Percentiles rank a stretch among this genome's conserved stretches.
phyloP scores from a whole-genome alignment of 2,888 invertebrate species.

The Lycaena phlaeas region DNA sequence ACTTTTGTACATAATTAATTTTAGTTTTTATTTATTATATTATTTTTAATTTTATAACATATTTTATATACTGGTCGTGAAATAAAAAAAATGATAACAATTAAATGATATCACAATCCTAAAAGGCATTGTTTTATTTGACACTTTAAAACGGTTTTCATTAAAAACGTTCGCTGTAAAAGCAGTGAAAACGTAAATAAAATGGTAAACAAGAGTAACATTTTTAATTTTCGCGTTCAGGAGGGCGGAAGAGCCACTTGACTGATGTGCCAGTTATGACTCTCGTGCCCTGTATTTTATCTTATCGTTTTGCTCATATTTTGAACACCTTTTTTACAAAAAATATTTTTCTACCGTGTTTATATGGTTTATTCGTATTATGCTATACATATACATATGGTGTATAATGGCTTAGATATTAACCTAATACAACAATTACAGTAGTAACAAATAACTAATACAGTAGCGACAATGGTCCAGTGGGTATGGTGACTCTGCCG shows the following conservation, averaged over 20 bases:
- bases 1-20: too few species aligned
- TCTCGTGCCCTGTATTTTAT: neutral
- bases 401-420: neutral
- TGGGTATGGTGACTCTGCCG: too few species aligned
- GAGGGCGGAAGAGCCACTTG: slow-evolving; percentile 2
- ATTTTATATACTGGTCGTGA: too few species aligned
- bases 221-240: neutral
- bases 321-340: slow-evolving; percentile 2
- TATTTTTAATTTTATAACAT: too few species aligned
- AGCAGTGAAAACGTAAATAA: neutral
- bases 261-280: neutral
- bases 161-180: neutral
- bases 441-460: too few species aligned
- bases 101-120: too few species aligned
- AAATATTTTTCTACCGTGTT: neutral
- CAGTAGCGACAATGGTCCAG: too few species aligned
- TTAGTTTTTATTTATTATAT: too few species aligned
- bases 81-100: too few species aligned
- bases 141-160: neutral
- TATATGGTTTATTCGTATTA: neutral
- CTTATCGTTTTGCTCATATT: slow-evolving; percentile 7
- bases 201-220: neutral
- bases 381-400: neutral
- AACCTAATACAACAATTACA: neutral
- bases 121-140: too few species aligned